These are phyloP conservation scores for Papilio xuthus DNA, from an alignment of 1,140 invertebrate genomes.

Conservation along the genomic window DNA sequence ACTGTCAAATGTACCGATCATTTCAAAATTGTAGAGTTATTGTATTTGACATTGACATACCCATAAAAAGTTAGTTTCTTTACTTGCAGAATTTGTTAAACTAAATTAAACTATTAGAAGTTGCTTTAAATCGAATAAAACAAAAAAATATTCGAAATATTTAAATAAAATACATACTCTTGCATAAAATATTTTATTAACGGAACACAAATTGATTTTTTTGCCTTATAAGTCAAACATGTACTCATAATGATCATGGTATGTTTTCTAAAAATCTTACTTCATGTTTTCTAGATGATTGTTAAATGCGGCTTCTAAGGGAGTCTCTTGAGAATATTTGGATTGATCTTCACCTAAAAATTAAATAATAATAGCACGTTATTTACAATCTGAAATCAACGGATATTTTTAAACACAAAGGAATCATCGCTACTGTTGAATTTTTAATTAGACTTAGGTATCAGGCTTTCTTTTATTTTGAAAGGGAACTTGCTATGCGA, in stretches of 20 bases:
- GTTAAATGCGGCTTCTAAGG: conserved; percentile 46
- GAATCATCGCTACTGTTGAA: neutral
- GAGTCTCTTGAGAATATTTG: conserved; percentile 40
- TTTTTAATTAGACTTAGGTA: too few relatives aligned
- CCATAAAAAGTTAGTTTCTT: conserved; percentile 18
- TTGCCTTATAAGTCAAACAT: neutral
- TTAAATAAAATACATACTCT: conserved; percentile 27
- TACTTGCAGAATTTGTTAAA: conserved; percentile 33
- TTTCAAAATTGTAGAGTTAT: conserved; percentile 41
- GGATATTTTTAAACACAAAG: neutral
- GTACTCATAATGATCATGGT: neutral
- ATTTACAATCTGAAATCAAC: neutral
- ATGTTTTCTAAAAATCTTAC: conserved; percentile 37
- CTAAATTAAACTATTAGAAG: neutral
- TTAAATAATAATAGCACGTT: neutral
- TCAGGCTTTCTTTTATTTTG: neutral
- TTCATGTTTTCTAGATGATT: conserved; percentile 53
- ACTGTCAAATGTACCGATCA: neutral
- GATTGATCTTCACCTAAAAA: conserved; percentile 48
- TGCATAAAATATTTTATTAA: conserved; percentile 43
- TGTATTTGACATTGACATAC: conserved; percentile 41
- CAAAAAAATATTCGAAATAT: neutral
- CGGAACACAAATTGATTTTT: conserved; percentile 5
- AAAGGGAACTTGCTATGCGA: neutral
- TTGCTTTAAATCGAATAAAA: neutral